These are phyloP conservation scores for Oncopodura yosiiana DNA, from an alignment of 1,140 invertebrate genomes.

Conservation along the genomic window DNA sequence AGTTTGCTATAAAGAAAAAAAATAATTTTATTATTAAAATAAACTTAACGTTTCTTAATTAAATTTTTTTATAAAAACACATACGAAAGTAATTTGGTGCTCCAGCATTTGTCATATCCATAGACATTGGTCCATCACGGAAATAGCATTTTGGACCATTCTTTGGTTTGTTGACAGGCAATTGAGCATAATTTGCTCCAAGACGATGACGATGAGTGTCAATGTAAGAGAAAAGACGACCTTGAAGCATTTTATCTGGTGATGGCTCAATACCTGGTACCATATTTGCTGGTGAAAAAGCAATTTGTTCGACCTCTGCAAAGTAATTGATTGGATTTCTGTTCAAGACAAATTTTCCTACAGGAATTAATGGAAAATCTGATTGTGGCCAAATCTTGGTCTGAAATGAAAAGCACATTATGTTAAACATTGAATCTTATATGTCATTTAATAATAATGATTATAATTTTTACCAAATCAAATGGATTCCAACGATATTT, in stretches of 20 bases:
- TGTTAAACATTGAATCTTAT: background rate
- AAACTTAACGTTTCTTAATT: no score
- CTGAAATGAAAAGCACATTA: background rate
- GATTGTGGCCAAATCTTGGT: conserved; percentile 48
- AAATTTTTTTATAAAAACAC: no score
- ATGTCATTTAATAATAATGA: background rate
- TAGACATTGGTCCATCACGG: conserved; percentile 66
- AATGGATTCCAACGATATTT: conserved; percentile 49
- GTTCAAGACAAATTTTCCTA: conserved; percentile 51
- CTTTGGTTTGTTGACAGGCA: conserved; percentile 83
- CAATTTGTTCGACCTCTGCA: conserved; percentile 54
- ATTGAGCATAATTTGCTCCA: conserved; percentile 81
- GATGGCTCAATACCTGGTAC: conserved; percentile 52
- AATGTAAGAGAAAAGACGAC: conserved; percentile 83
- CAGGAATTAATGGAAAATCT: conserved; percentile 52
- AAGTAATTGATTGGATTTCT: conserved; percentile 52
- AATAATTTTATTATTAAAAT: no score
- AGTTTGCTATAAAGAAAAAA: no score
- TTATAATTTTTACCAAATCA: conserved; percentile 39
- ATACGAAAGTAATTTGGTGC: conserved; percentile 91
- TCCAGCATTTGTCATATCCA: conserved; percentile 50
- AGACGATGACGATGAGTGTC: conserved; percentile 90
- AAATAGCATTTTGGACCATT: conserved; percentile 60
- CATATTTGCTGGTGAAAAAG: conserved; percentile 54
- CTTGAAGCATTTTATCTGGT: conserved; percentile 58